Percentiles rank a stretch among this genome's conserved stretches.
Evolutionary conservation across 2,888 invertebrate genomes (phyloP).

Genomic region (Harpalus rubripes): DNA sequence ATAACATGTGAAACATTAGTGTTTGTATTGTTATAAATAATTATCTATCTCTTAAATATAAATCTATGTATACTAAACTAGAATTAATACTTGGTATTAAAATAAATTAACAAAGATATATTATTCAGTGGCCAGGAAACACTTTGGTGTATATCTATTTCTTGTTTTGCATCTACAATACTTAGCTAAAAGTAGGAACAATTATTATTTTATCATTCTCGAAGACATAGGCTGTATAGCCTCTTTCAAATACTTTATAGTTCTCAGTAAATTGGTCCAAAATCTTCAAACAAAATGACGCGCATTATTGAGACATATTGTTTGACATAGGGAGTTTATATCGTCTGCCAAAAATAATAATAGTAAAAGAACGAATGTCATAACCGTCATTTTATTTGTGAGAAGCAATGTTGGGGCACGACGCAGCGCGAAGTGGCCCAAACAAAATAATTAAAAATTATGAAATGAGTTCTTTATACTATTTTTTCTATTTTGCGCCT

Average conservation of each 20-base stretch:
- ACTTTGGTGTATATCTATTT: constrained; percentile 49
- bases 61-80: constrained; percentile 35
- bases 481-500: no score
- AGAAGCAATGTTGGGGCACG: no score
- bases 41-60: constrained; percentile 25
- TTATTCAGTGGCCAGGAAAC: constrained; percentile 26
- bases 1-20: constrained; percentile 13
- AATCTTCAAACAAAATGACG: neutral
- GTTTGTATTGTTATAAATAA: constrained; percentile 26
- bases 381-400: no score
- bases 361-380: no score
- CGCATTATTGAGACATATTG: no score
- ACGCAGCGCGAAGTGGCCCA: no score
- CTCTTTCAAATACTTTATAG: neutral
- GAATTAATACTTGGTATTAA: constrained; percentile 52
- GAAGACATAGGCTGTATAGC: neutral
- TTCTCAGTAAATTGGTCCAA: neutral
- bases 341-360: no score
- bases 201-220: constrained; percentile 29
- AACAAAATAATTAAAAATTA: no score
- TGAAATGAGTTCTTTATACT: no score
- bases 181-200: constrained; percentile 56
- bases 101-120: constrained; percentile 46
- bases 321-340: no score
- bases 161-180: constrained; percentile 12